These are phyloP conservation scores for Idaea biselata DNA, from an alignment of 2,888 invertebrate species.

Conservation along the genomic window DNA sequence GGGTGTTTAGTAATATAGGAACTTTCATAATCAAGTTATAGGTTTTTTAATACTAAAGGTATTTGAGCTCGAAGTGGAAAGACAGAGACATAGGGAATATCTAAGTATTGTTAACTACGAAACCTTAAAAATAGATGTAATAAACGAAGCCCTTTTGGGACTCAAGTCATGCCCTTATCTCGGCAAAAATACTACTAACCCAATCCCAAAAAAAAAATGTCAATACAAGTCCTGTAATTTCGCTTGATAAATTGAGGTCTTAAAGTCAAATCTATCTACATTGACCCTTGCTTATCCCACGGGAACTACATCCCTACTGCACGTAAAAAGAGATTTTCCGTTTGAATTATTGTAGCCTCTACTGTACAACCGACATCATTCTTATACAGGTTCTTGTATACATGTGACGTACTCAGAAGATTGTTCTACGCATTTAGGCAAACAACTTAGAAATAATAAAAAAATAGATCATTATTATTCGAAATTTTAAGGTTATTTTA, in stretches of 20 bases:
- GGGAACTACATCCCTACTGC: conserved; percentile 22
- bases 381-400: background rate
- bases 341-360: conserved; percentile 25
- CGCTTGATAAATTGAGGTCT: conserved; percentile 15
- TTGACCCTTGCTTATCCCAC: conserved; percentile 25
- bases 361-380: conserved; percentile 25
- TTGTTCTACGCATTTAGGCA: too few species aligned
- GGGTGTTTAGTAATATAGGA: too few species aligned
- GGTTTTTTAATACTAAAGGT: too few species aligned
- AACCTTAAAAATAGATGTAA: too few species aligned
- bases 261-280: conserved; percentile 26
- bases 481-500: too few species aligned
- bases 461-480: too few species aligned
- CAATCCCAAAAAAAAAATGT: background rate
- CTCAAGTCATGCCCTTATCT: background rate
- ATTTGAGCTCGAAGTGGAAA: too few species aligned
- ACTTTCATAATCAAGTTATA: too few species aligned
- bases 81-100: too few species aligned
- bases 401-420: too few species aligned
- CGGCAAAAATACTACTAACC: background rate
- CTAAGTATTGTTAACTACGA: too few species aligned
- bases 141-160: background rate
- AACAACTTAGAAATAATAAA: too few species aligned
- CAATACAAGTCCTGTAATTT: conserved; percentile 11
- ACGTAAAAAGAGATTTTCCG: conserved; percentile 32